Evolutionary conservation across 2,888 invertebrate genomes (phyloP), one percentile per base, ranked within the genome.

Genomic region (Mimas tiliae): DNA sequence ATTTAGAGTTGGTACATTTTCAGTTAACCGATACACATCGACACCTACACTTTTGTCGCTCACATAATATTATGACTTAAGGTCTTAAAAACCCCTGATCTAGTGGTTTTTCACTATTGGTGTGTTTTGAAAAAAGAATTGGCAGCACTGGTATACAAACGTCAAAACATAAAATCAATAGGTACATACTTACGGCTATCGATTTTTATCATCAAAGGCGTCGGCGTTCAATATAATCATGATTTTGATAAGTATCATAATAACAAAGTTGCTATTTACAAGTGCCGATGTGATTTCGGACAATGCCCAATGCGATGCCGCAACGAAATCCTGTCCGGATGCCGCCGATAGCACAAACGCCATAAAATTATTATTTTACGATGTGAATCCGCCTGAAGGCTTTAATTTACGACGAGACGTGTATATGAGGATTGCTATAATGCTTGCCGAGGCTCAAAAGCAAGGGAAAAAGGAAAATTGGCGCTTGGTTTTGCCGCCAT

Each of bases 351-450:
- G 8, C 33, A 45, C 50, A 6, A 62, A 65, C 16, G 66, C 65
- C 1, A 68, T 77, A 68, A 97, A 97, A 78, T 98, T 96, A 80
- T 89, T 99, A 65, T 94, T 99, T 63, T 99, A 99, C 88, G 98
- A 99, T 84, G 96, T 99, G 0, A 99, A 99, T 93, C 96, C 96
- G 2, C 96, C 97, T 0, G 99, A 99, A 94, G 99, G 99, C 0
- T 99, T 99, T 83, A 99, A 99, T 93, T 94, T 99, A 70, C 94
- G 99, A 16, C 95, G 99, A 47, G 99, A 99, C 93, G 99, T 99
- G 1, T 99, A 98, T 81, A 96, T 99, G 94, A 95, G 99, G 74
- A 94, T 98, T 78, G 98, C 99, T 0, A 96, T 97, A 62, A 96
- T 99, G 82, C 94, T 98, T 0, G 94, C 96, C 42, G 95, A 96